phyloP scores from a whole-genome alignment of 2,797 vertebrate genomes.

The Leuciscus waleckii region DNA sequence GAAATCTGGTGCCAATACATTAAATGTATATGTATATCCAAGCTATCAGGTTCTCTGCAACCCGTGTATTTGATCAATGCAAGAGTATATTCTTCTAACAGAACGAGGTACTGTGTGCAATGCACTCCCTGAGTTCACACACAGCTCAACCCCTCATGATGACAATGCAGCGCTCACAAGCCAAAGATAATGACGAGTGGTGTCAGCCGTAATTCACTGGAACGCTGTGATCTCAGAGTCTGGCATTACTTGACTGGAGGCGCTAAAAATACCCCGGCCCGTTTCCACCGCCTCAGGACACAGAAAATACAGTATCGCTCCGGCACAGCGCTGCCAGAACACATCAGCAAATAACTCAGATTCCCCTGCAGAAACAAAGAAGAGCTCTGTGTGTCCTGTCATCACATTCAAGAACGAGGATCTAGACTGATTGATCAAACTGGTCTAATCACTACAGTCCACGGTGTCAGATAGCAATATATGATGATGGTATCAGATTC shows the following conservation, averaged over 20 bases:
- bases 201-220: slow-evolving; percentile 9
- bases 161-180: neutral
- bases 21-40: neutral
- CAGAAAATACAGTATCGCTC: neutral
- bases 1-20: neutral
- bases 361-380: neutral
- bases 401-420: neutral
- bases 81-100: neutral
- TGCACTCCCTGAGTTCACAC: neutral
- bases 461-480: neutral
- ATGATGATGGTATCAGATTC: too few relatives aligned
- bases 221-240: slow-evolving; percentile 14
- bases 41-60: neutral
- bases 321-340: slow-evolving; percentile 12
- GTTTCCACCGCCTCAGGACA: slow-evolving; percentile 46
- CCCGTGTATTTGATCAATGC: neutral
- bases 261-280: slow-evolving; percentile 51
- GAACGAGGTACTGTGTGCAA: neutral
- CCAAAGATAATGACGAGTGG: neutral
- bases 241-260: slow-evolving; percentile 11
- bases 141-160: neutral
- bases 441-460: neutral
- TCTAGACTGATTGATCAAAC: neutral
- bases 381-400: neutral
- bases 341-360: slow-evolving; percentile 17